Evolutionary conservation across 2,797 vertebrate species (phyloP).

Genomic region (Fratercula arctica): DNA sequence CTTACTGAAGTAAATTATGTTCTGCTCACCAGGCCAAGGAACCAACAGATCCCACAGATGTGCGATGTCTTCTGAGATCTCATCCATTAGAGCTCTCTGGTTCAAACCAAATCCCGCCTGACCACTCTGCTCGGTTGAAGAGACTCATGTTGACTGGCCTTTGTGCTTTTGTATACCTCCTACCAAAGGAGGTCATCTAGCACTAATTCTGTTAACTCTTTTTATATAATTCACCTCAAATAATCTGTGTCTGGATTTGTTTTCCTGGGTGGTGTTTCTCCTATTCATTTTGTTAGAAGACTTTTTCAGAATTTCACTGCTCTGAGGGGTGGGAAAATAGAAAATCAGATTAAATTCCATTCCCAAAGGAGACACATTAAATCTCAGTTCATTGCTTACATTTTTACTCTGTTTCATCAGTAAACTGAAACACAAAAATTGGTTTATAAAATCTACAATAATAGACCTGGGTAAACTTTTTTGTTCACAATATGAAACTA

Average conservation of each 20-base stretch:
- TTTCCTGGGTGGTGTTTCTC: not conserved
- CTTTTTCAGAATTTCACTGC: not conserved
- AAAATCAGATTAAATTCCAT: not conserved
- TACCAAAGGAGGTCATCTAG: not conserved
- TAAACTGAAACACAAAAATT: not conserved
- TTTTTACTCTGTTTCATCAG: not conserved
- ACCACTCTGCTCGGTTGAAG: not conserved
- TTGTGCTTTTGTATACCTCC: not conserved
- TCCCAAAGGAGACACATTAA: not conserved
- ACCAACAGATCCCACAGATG: not conserved
- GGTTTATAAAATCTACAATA: not conserved
- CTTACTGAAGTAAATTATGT: not conserved
- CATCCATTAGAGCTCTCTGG: not conserved
- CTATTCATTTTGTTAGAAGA: not conserved
- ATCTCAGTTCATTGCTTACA: not conserved
- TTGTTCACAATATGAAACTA: not conserved
- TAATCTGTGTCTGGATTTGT: not conserved
- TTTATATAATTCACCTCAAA: not conserved
- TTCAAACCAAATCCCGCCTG: not conserved
- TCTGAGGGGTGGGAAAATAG: not conserved
- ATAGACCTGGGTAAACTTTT: not conserved
- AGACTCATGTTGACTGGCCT: not conserved
- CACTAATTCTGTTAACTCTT: not conserved
- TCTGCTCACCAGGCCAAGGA: not conserved
- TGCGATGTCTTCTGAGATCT: not conserved